Conservation (phyloP, 2,888 invertebrate species). For the Nysson spinosus region DNA sequence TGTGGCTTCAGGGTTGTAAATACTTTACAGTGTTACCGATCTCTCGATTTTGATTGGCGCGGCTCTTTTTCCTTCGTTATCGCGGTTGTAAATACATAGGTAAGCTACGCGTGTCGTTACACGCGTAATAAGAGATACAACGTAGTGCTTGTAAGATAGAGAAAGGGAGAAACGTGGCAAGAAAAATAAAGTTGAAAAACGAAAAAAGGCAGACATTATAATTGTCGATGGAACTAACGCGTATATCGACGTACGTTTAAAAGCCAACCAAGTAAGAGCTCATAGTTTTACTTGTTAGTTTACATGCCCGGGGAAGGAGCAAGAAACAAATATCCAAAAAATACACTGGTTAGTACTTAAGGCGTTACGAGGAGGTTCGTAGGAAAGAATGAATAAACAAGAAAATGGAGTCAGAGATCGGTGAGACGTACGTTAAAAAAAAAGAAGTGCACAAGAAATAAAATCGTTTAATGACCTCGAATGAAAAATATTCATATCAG, state of each 20-base stretch:
- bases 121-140: slow-evolving; percentile 37
- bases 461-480: no score
- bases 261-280: slow-evolving; percentile 1
- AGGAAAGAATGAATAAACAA: background rate
- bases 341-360: slow-evolving; percentile 51
- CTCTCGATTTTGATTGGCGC: no score
- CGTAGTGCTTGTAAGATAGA: slow-evolving; percentile 41
- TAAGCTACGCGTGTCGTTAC: slow-evolving; percentile 41
- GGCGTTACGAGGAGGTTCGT: slow-evolving; percentile 1
- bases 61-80: slow-evolving; percentile 5
- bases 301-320: background rate
- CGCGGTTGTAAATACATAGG: slow-evolving; percentile 52
- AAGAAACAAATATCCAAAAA: slow-evolving; percentile 11
- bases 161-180: slow-evolving; percentile 6
- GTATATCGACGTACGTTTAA: slow-evolving; percentile 7
- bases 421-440: background rate
- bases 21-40: no score
- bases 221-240: background rate
- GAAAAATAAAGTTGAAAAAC: slow-evolving; percentile 2
- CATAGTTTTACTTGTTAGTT: no score
- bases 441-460: no score
- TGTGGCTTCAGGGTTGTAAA: no score
- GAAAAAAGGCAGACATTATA: background rate
- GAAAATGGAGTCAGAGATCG: background rate
- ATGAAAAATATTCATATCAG: no score